Evolutionary conservation across 2,888 invertebrate species (phyloP).

Genomic region (Mechanitis messenoides): DNA sequence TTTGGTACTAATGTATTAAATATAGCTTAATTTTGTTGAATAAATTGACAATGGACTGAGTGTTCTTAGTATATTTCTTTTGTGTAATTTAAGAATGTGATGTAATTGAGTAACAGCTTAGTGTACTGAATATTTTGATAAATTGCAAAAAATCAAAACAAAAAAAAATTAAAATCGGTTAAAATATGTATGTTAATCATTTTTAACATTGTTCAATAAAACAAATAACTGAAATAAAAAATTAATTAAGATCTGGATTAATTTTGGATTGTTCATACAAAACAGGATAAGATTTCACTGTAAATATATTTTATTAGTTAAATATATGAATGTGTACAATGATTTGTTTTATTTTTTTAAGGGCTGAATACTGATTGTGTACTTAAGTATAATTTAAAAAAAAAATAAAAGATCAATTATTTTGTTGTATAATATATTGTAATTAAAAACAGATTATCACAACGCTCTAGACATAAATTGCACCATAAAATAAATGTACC

Average conservation of each 20-base stretch:
- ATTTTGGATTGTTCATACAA: conserved; percentile 12
- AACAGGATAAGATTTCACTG: conserved; percentile 45
- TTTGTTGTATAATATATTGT: conserved; percentile 66
- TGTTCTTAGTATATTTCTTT: neutral
- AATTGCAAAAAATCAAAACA: too few relatives aligned
- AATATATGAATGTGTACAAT: conserved; percentile 45
- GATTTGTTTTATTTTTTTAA: conserved; percentile 32
- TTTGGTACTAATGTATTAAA: too few relatives aligned
- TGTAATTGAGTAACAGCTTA: neutral
- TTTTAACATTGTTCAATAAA: too few relatives aligned
- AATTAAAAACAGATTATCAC: conserved; percentile 77
- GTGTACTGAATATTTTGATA: too few relatives aligned
- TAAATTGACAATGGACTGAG: neutral
- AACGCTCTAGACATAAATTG: conserved; percentile 77
- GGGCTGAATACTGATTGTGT: neutral
- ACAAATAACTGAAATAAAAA: too few relatives aligned
- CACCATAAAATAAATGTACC: conserved; percentile 77
- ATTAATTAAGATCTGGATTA: neutral
- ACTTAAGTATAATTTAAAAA: too few relatives aligned
- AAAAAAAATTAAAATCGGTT: neutral
- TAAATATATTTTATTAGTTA: conserved; percentile 63
- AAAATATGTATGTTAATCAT: too few relatives aligned
- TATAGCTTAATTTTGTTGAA: neutral
- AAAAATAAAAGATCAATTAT: conserved; percentile 32
- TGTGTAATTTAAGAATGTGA: neutral